Percentiles rank a stretch among this genome's conserved stretches.
Evolutionary conservation across 53 echinoderm and acorn worm genomes (phyloP).

Genomic region (Luidia sarsii): DNA sequence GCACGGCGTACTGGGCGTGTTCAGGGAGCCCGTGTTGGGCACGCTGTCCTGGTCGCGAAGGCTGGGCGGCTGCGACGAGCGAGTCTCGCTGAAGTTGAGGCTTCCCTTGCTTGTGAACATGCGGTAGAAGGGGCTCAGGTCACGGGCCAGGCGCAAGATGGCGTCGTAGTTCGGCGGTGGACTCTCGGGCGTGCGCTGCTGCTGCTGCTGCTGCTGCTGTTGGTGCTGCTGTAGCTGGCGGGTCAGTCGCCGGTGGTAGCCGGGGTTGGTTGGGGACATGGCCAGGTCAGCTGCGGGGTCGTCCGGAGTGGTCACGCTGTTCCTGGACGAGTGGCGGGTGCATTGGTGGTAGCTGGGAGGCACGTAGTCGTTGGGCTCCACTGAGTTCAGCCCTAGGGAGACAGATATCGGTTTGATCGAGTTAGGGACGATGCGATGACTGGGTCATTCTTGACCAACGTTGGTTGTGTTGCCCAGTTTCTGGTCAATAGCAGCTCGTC

Average conservation of each 20-base stretch:
- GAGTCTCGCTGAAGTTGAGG: conserved; percentile 34
- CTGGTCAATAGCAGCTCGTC: too few relatives aligned
- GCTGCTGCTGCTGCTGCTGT: conserved; percentile 69
- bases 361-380: conserved; percentile 89
- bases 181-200: conserved; percentile 84
- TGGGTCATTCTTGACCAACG: too few relatives aligned
- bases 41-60: conserved; percentile 32
- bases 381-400: conserved; percentile 33
- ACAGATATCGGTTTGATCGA: too few relatives aligned
- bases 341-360: conserved; percentile 95
- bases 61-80: conserved; percentile 1
- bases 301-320: conserved; percentile 72
- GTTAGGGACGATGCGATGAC: too few relatives aligned
- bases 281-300: conserved; percentile 49
- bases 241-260: conserved; percentile 74
- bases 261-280: conserved; percentile 67
- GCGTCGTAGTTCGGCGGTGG: conserved; percentile 93
- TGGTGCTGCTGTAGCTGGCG: too few relatives aligned
- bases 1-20: conserved; percentile 33
- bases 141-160: conserved; percentile 64
- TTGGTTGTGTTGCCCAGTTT: too few relatives aligned
- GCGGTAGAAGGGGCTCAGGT: conserved; percentile 59
- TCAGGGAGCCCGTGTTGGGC: conserved; percentile 40
- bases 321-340: conserved; percentile 75
- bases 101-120: conserved; percentile 53